These are phyloP conservation scores for Axis porcinus DNA, from an alignment of 2,113 vertebrate species.

Conservation along the genomic window DNA sequence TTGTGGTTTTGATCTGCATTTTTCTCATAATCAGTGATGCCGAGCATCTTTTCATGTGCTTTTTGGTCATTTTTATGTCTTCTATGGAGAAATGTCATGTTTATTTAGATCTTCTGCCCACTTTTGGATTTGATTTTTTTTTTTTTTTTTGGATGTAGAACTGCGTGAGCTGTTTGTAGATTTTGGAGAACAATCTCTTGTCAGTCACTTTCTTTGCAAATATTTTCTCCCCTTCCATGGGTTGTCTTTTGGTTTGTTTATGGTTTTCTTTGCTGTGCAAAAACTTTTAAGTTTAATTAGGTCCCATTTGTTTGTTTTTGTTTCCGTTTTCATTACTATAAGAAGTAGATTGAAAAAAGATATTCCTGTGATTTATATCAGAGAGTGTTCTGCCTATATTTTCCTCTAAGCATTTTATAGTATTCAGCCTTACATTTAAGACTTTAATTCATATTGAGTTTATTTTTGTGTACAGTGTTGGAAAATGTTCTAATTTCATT, in stretches of 20 bases:
- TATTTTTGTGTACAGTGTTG: not conserved
- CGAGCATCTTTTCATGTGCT: not conserved
- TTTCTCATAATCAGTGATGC: not conserved
- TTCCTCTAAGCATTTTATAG: not conserved
- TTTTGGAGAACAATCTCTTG: not conserved
- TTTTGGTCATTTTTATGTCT: not conserved
- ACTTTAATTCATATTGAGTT: not conserved
- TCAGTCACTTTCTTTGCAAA: not conserved
- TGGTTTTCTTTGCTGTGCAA: not conserved
- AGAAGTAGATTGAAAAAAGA: not conserved
- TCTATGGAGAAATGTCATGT: not conserved
- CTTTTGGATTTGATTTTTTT: not conserved
- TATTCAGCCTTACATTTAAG: not conserved
- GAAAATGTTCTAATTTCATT: not conserved
- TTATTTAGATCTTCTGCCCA: not conserved
- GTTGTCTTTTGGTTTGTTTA: not conserved
- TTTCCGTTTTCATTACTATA: not conserved
- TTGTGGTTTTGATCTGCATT: not conserved
- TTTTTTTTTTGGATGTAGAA: not conserved
- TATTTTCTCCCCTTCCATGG: not conserved
- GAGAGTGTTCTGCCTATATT: not conserved
- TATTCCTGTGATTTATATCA: not conserved
- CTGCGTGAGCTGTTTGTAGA: not conserved
- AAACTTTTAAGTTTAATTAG: not conserved
- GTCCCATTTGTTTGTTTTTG: not conserved